Conservation (phyloP, 2,113 vertebrate species). For the Rhynchomys soricoides region DNA sequence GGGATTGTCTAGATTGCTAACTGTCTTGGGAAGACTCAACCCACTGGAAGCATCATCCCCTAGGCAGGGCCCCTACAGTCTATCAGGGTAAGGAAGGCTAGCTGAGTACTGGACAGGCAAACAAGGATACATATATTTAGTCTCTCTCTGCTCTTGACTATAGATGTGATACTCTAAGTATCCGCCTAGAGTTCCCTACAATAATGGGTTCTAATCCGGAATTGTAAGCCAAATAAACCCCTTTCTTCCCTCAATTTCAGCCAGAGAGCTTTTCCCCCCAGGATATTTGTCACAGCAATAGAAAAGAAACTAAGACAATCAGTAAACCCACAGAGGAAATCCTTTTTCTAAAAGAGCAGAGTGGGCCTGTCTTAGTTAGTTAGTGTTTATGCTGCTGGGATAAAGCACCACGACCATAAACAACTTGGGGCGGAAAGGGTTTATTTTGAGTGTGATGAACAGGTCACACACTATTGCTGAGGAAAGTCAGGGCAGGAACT, state of each 20-base stretch:
- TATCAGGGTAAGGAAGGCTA: neutral
- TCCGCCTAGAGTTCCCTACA: neutral
- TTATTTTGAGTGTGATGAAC: too few species aligned
- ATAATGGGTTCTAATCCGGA: neutral
- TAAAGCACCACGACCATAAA: neutral
- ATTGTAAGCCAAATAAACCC: neutral
- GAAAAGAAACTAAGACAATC: neutral
- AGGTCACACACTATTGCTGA: neutral
- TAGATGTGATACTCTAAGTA: neutral
- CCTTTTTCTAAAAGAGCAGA: neutral
- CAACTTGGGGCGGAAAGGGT: neutral
- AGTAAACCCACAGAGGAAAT: neutral
- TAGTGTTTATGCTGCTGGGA: neutral
- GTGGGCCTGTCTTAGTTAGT: neutral
- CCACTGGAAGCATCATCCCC: neutral
- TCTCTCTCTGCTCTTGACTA: neutral
- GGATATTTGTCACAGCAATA: neutral
- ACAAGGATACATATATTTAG: neutral
- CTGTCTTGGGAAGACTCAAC: too few species aligned
- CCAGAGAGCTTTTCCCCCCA: neutral
- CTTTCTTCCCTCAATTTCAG: neutral
- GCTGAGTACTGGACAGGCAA: neutral
- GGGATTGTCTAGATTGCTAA: neutral
- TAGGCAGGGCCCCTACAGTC: neutral
- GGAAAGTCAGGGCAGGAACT: neutral